Evolutionary conservation across 2,888 invertebrate genomes (phyloP).

Genomic region (Horisme vitalbata): DNA sequence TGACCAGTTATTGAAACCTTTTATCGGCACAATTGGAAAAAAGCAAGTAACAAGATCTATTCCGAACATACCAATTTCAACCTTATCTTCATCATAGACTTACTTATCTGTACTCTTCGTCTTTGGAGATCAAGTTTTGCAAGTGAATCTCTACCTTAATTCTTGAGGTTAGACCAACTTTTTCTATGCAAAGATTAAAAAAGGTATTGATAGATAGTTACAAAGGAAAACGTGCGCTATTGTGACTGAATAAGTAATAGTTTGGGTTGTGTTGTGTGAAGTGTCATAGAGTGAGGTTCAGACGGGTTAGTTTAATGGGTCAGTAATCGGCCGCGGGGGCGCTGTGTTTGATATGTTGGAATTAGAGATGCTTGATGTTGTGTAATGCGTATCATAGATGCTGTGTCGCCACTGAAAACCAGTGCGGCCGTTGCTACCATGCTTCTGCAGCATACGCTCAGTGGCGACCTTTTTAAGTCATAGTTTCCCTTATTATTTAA

Average conservation of each 20-base stretch:
- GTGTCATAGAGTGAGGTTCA: slow-evolving; percentile 37
- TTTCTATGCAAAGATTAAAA: neutral
- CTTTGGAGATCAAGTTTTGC: neutral
- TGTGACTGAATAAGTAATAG: slow-evolving; percentile 31
- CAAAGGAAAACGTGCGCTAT: slow-evolving; percentile 1
- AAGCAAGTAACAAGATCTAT: slow-evolving; percentile 48
- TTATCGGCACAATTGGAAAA: slow-evolving; percentile 35
- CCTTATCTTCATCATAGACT: slow-evolving; percentile 3
- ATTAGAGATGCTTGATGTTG: slow-evolving; percentile 33
- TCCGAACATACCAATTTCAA: slow-evolving; percentile 35
- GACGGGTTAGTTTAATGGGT: slow-evolving; percentile 66
- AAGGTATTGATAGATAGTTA: neutral
- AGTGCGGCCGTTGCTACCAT: no score
- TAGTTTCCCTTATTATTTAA: no score
- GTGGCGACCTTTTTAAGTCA: no score
- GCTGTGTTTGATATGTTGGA: slow-evolving; percentile 66
- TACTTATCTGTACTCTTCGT: slow-evolving; percentile 3
- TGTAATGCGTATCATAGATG: no score
- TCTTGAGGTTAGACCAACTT: neutral
- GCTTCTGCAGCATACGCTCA: no score
- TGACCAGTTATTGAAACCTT: slow-evolving; percentile 65
- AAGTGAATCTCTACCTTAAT: slow-evolving; percentile 31
- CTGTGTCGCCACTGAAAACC: no score
- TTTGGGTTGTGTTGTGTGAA: slow-evolving; percentile 38
- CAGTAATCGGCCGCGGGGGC: slow-evolving; percentile 57